Conservation (phyloP, 2,797 vertebrate species). For the Trachurus trachurus region DNA sequence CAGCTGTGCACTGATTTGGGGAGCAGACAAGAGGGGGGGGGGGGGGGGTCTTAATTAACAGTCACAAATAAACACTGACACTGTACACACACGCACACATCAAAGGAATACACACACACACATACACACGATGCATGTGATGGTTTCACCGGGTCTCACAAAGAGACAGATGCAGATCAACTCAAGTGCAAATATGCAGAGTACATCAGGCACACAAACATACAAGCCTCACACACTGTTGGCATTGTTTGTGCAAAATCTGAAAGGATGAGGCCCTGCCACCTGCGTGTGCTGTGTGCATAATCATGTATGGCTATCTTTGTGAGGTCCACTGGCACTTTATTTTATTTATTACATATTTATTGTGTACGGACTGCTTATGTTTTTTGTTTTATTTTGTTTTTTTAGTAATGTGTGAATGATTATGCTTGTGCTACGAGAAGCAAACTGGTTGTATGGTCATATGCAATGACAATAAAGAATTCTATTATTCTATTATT, state of each 20-base stretch:
- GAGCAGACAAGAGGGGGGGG: conserved; percentile 38
- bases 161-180: conserved; percentile 49
- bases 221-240: not conserved
- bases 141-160: conserved; percentile 35
- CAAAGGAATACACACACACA: conserved; percentile 31
- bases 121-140: conserved; percentile 11
- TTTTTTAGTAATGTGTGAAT: too few relatives aligned
- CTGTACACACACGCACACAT: conserved; percentile 42
- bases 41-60: conserved; percentile 68
- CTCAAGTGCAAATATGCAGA: conserved; percentile 21
- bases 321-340: not conserved
- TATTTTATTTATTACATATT: too few relatives aligned
- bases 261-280: conserved; percentile 7
- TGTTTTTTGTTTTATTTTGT: too few relatives aligned
- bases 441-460: too few relatives aligned
- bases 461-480: too few relatives aligned
- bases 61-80: conserved; percentile 63
- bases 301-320: not conserved
- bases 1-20: conserved; percentile 77
- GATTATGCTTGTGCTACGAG: too few relatives aligned
- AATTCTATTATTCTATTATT: too few relatives aligned
- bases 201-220: conserved; percentile 6
- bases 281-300: conserved; percentile 1
- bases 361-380: too few relatives aligned
- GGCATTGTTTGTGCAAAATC: conserved; percentile 7